phyloP scores from a whole-genome alignment of 1,140 invertebrate species.

The Tetramorium alpestre region DNA sequence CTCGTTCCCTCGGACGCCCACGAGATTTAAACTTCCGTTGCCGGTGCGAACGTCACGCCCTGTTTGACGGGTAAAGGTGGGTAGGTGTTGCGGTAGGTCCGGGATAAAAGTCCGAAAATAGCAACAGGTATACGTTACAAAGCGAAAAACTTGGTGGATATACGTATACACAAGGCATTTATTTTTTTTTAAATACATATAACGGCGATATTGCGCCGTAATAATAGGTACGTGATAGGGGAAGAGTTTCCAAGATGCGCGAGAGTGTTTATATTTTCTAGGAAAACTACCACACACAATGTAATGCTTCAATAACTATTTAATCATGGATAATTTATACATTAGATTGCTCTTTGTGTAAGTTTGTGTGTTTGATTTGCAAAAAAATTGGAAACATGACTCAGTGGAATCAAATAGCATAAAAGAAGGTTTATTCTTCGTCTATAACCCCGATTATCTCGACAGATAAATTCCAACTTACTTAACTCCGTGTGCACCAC shows the following conservation, averaged over 20 bases:
- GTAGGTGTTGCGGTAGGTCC: conserved; percentile 67
- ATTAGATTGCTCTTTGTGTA: neutral
- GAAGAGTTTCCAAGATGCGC: neutral
- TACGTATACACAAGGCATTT: neutral
- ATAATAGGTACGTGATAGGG: neutral
- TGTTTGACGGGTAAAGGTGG: conserved; percentile 68
- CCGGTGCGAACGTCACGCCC: conserved; percentile 57
- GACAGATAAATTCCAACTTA: neutral
- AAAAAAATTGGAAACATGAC: neutral
- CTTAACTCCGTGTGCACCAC: neutral
- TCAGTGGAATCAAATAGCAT: neutral
- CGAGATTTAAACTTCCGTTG: conserved; percentile 70
- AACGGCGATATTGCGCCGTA: neutral
- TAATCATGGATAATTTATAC: neutral
- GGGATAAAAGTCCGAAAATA: conserved; percentile 68
- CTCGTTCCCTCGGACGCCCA: conserved; percentile 63
- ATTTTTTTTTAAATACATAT: neutral
- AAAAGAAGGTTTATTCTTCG: neutral
- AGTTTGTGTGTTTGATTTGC: neutral
- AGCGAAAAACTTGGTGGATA: conserved; percentile 29
- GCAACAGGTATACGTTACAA: conserved; percentile 69
- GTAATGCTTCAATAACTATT: neutral
- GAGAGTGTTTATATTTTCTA: neutral
- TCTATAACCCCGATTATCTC: neutral
- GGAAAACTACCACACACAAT: neutral